Conservation (phyloP, 2,113 vertebrate genomes). For the Varanus komodoensis region DNA sequence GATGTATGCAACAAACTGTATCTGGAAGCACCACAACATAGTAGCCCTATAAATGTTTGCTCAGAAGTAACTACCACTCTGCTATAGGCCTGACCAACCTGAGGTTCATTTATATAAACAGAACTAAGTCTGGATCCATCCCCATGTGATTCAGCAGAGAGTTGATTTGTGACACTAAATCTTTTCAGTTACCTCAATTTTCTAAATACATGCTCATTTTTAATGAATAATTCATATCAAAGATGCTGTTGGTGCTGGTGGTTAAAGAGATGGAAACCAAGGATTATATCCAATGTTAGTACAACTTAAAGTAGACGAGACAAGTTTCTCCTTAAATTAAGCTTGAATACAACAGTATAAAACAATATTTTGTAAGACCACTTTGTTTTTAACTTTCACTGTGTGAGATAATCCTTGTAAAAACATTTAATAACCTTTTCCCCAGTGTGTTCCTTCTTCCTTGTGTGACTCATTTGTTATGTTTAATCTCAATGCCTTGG, state of each 20-base stretch:
- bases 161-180: conserved; percentile 18
- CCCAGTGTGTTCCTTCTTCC: background rate
- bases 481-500: background rate
- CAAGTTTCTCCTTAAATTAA: background rate
- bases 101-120: background rate
- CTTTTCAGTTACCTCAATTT: background rate
- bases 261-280: rapidly evolving
- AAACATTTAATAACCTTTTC: background rate
- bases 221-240: background rate
- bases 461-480: background rate
- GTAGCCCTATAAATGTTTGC: too few species aligned
- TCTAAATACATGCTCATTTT: background rate
- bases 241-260: background rate
- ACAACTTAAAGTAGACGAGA: background rate
- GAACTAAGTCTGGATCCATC: conserved; percentile 23
- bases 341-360: background rate
- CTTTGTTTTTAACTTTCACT: background rate
- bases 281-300: background rate
- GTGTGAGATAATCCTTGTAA: background rate
- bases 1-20: too few species aligned
- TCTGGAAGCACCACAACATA: too few species aligned
- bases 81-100: too few species aligned
- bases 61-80: too few species aligned
- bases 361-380: background rate
- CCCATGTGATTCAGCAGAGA: conserved; percentile 37